These are phyloP conservation scores for Opisthocomus hoazin DNA, from an alignment of 2,113 vertebrate genomes.

Conservation along the genomic window DNA sequence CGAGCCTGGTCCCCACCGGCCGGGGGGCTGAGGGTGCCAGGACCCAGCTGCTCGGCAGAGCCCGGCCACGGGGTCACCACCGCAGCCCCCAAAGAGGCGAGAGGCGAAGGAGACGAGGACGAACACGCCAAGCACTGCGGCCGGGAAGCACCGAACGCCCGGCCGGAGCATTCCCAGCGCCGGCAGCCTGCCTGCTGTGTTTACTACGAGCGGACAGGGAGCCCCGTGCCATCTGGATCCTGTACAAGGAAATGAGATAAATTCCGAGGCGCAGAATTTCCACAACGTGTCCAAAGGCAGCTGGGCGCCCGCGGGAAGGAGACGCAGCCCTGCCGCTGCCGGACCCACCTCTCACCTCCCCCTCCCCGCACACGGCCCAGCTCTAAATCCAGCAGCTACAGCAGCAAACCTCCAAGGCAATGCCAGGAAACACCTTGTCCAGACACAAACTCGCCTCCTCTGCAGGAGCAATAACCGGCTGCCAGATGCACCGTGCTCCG, in stretches of 20 bases:
- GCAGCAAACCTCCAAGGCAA: not conserved
- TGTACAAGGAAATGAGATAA: not conserved
- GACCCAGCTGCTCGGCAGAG: not conserved
- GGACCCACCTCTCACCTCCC: not conserved
- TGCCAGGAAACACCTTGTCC: not conserved
- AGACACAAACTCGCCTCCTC: not conserved
- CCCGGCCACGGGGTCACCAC: fast-evolving
- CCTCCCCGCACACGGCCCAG: not conserved
- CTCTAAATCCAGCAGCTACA: not conserved
- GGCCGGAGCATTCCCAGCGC: not conserved
- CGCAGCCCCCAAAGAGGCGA: not conserved
- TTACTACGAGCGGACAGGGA: not conserved
- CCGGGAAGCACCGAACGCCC: not conserved
- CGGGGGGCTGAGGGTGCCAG: fast-evolving
- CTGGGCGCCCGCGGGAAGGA: not conserved
- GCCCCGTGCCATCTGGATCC: not conserved
- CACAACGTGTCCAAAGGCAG: not conserved
- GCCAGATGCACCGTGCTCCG: not conserved
- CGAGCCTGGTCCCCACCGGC: fast-evolving
- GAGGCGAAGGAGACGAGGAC: not conserved
- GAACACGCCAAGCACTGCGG: fast-evolving
- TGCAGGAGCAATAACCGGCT: not conserved
- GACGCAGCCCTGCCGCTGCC: not conserved
- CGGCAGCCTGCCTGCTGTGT: not conserved
- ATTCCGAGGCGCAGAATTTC: not conserved